Percentiles rank a stretch among this genome's conserved stretches.
phyloP scores from a whole-genome alignment of 2,797 vertebrate species.

The Ctenosaura bakeri region DNA sequence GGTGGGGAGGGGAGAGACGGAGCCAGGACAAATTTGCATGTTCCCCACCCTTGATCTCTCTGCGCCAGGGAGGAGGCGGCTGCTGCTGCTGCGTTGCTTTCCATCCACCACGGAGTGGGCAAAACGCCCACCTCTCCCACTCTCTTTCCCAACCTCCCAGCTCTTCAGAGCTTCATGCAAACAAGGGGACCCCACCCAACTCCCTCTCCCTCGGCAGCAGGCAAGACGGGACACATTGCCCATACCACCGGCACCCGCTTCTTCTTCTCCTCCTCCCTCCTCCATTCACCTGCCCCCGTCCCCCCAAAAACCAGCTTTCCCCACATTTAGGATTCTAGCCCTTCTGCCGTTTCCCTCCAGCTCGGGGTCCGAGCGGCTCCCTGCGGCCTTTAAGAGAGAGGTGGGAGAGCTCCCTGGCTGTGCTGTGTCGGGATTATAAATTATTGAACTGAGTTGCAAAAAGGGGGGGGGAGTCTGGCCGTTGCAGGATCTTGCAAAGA shows the following conservation, averaged over 20 bases:
- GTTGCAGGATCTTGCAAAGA: no score
- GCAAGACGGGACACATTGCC: slow-evolving; percentile 34
- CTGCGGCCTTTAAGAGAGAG: no score
- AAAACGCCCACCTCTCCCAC: not conserved
- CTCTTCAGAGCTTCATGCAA: not conserved
- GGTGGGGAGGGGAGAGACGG: not conserved
- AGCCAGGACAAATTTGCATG: slow-evolving; percentile 43
- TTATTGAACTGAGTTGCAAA: no score
- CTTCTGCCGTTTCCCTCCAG: no score
- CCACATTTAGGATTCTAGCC: no score
- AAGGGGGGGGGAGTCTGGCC: no score
- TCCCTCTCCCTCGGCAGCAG: slow-evolving; percentile 19
- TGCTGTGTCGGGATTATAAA: no score
- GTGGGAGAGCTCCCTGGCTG: no score
- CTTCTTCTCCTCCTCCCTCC: not conserved
- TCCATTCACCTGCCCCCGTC: not conserved
- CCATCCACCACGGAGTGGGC: slow-evolving; percentile 23
- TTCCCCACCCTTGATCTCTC: slow-evolving; percentile 16
- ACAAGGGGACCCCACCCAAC: slow-evolving; percentile 31
- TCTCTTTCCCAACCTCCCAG: slow-evolving; percentile 33
- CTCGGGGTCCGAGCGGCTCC: no score
- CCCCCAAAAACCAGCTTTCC: not conserved
- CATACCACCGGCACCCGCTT: not conserved
- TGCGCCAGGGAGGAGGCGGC: not conserved
- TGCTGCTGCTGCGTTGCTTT: not conserved